Conservation (phyloP, 2,797 vertebrate species). For the Nasua narica region DNA sequence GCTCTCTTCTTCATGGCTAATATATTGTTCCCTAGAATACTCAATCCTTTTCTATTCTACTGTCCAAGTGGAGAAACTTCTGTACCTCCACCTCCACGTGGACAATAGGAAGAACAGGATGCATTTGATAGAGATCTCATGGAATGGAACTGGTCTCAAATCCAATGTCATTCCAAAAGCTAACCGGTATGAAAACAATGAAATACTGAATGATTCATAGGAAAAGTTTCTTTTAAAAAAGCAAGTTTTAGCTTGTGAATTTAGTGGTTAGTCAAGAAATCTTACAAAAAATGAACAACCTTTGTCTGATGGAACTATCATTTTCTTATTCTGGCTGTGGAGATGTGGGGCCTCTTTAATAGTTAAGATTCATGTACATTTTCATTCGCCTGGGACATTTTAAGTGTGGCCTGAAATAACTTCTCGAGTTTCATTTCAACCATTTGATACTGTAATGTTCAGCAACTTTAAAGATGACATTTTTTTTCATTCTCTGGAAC, state of each 20-base stretch:
- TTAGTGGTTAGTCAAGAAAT: not conserved
- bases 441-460: constrained; percentile 6
- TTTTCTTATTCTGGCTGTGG: not conserved
- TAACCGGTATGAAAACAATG: not conserved
- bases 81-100: not conserved
- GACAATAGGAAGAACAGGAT: not conserved
- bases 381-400: not conserved
- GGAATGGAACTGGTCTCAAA: not conserved
- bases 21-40: not conserved
- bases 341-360: not conserved
- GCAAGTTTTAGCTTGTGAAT: not conserved
- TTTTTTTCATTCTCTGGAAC: not conserved
- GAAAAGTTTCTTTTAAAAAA: not conserved
- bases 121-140: not conserved
- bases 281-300: not conserved
- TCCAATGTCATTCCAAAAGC: not conserved
- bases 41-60: constrained; percentile 10
- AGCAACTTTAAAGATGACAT: not conserved
- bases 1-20: constrained; percentile 22
- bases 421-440: constrained; percentile 34
- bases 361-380: not conserved
- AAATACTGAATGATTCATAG: not conserved
- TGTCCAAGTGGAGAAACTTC: not conserved
- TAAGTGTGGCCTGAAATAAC: constrained; percentile 14
- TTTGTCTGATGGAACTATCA: not conserved